Evolutionary conservation across 2,797 vertebrate genomes (phyloP).

Genomic region (Jordanella pulchra): DNA sequence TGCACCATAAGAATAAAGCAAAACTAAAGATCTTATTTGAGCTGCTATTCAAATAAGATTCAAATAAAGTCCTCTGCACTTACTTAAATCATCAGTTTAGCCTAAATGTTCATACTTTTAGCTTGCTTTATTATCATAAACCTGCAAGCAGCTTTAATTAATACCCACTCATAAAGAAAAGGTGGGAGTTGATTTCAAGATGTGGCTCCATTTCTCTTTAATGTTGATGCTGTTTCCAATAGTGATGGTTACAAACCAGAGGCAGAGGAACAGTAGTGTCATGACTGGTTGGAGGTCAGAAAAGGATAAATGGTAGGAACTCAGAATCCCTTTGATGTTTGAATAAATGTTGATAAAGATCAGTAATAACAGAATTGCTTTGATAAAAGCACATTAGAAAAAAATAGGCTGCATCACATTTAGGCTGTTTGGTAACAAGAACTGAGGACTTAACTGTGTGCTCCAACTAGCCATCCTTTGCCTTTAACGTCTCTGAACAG

Average conservation of each 20-base stretch:
- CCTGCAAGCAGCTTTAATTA: neutral
- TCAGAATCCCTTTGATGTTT: neutral
- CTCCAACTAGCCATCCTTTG: neutral
- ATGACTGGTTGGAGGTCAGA: neutral
- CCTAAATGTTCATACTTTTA: neutral
- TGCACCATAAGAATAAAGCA: neutral
- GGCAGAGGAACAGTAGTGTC: neutral
- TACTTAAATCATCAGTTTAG: neutral
- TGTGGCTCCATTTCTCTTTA: neutral
- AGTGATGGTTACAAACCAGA: conserved; percentile 12
- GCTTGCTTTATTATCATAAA: neutral
- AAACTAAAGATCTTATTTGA: conserved; percentile 17
- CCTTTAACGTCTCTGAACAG: neutral
- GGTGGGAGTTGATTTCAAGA: neutral
- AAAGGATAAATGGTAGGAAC: neutral
- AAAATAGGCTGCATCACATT: neutral
- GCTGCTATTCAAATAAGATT: conserved; percentile 12
- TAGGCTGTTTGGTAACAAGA: neutral
- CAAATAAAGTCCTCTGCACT: neutral
- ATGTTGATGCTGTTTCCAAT: conserved; percentile 1
- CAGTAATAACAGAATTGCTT: neutral
- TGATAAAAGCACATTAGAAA: neutral
- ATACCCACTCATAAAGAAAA: neutral
- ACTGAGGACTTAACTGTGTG: neutral
- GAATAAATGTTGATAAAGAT: neutral